Evolutionary conservation across 1,140 invertebrate species (phyloP).

Genomic region (Choristoneura fumiferana): DNA sequence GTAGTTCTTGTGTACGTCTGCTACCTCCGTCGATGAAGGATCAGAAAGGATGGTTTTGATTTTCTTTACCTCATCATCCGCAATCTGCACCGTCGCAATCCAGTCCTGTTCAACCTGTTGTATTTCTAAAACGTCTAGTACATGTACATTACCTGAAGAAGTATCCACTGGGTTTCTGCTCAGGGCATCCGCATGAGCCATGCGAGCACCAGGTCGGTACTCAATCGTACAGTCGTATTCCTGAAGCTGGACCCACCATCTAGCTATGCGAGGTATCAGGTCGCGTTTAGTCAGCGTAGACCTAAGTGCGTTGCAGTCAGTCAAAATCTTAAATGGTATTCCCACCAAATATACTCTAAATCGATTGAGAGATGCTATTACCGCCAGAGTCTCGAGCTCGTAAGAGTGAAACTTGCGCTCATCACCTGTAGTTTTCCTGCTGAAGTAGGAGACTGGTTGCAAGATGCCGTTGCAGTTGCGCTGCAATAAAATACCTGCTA

Average conservation of each 20-base stretch:
- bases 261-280: slow-evolving; percentile 23
- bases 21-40: background rate
- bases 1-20: background rate
- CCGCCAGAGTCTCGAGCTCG: background rate
- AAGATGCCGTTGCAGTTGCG: background rate
- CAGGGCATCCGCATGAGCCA: slow-evolving; percentile 39
- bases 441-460: background rate
- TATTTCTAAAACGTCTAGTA: background rate
- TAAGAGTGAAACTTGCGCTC: background rate
- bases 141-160: background rate
- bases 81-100: slow-evolving; percentile 29
- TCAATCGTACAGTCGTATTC: slow-evolving; percentile 38
- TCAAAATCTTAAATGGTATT: background rate
- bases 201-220: slow-evolving; percentile 33
- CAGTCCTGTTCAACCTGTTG: slow-evolving; percentile 14
- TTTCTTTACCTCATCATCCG: slow-evolving; percentile 13
- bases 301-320: background rate
- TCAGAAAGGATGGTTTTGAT: slow-evolving; percentile 25
- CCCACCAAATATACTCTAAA: background rate
- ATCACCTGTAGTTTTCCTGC: background rate
- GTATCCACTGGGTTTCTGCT: slow-evolving; percentile 29
- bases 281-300: background rate
- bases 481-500: background rate
- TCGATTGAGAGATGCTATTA: background rate
- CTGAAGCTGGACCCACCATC: slow-evolving; percentile 38